A percentile compares a stretch with the other conserved stretches of the same genome.
These are phyloP conservation scores for Merodon equestris DNA, from an alignment of 2,888 invertebrate species.

Conservation along the genomic window DNA sequence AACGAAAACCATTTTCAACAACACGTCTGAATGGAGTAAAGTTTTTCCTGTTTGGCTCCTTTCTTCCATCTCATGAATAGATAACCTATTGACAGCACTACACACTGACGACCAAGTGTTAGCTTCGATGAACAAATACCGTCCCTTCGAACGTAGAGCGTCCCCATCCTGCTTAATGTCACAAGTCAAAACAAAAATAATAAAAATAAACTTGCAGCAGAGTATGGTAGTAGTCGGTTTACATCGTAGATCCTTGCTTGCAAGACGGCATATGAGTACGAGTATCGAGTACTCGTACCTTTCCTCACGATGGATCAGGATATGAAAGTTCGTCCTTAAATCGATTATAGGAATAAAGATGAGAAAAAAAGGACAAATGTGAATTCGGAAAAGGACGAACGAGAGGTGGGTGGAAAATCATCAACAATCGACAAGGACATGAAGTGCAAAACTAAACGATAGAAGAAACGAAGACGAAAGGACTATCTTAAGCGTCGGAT, in stretches of 20 bases:
- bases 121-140: conserved; percentile 7
- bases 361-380: conserved; percentile 31
- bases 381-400: conserved; percentile 34
- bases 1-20: conserved; percentile 46
- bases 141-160: background rate
- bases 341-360: conserved; percentile 39
- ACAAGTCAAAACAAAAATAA: conserved; percentile 53
- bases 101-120: conserved; percentile 22
- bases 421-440: conserved; percentile 44
- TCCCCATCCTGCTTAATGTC: conserved; percentile 28
- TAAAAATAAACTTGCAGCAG: conserved; percentile 45
- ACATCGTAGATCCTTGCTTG: conserved; percentile 14
- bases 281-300: background rate
- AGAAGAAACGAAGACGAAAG: conserved; percentile 8
- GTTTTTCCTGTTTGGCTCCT: conserved; percentile 6
- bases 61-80: conserved; percentile 34
- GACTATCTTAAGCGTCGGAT: conserved; percentile 22
- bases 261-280: background rate
- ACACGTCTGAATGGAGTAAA: conserved; percentile 41
- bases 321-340: conserved; percentile 35
- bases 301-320: background rate
- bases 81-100: conserved; percentile 40
- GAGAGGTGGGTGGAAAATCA: conserved; percentile 8
- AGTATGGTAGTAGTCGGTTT: too few species aligned
- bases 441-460: conserved; percentile 30